phyloP scores from a whole-genome alignment of 2,113 vertebrate genomes.

The Ramphastos sulfuratus region DNA sequence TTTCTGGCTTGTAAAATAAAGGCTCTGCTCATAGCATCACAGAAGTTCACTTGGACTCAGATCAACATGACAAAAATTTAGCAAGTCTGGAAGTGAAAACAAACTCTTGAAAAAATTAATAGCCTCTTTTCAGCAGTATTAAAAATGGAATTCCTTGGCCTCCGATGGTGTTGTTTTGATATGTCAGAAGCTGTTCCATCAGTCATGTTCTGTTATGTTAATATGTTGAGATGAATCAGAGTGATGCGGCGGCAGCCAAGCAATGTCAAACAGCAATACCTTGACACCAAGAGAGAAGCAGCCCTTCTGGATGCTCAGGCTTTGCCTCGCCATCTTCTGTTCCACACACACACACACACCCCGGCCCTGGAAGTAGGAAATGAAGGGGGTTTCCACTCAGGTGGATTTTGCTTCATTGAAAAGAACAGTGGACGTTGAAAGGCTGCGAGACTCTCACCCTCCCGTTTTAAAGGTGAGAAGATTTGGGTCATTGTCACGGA shows the following conservation, averaged over 20 bases:
- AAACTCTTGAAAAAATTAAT: neutral
- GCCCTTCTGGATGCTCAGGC: neutral
- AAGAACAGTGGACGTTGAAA: neutral
- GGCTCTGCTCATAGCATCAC: neutral
- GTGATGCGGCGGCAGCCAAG: constrained; percentile 26
- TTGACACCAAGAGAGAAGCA: constrained; percentile 5
- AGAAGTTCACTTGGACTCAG: neutral
- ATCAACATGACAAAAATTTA: neutral
- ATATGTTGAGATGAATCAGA: constrained; percentile 36
- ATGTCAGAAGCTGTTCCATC: constrained; percentile 50
- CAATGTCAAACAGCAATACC: constrained; percentile 22
- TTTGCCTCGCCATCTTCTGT: neutral
- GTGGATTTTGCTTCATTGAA: neutral
- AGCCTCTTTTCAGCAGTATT: neutral
- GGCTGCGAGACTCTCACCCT: neutral
- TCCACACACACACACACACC: neutral
- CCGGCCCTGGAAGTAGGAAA: neutral
- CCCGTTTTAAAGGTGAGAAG: neutral
- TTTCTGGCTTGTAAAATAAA: neutral
- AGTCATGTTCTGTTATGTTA: constrained; percentile 52
- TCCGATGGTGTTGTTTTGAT: constrained; percentile 22
- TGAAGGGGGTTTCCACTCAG: fast-evolving
- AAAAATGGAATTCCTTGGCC: constrained; percentile 48
- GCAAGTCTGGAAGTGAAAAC: neutral
- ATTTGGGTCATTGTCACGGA: neutral